Percentiles rank a stretch among this genome's conserved stretches.
phyloP scores from a whole-genome alignment of 2,888 invertebrate genomes.

The Eupelmus urozonus region DNA sequence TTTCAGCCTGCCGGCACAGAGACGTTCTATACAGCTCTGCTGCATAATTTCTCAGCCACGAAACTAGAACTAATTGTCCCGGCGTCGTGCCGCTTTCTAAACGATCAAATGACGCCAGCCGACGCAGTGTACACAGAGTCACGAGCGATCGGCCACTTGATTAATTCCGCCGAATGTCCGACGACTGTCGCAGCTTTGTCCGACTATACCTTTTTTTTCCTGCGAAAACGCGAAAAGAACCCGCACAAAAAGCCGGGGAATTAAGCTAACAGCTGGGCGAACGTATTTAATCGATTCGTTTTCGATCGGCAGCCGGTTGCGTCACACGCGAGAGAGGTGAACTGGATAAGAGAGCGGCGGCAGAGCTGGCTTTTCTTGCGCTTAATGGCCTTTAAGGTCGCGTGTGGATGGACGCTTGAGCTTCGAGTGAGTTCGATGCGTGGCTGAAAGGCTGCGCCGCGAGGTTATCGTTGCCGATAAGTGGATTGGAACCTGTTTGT shows the following conservation, averaged over 20 bases:
- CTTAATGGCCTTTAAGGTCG: constrained; percentile 52
- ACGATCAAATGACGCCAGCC: constrained; percentile 49
- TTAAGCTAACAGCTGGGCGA: neutral
- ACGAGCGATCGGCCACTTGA: neutral
- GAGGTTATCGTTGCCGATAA: too few relatives aligned
- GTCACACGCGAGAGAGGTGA: neutral
- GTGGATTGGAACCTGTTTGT: too few relatives aligned
- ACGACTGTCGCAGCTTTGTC: too few relatives aligned
- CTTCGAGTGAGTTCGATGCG: too few relatives aligned
- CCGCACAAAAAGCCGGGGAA: constrained; percentile 1
- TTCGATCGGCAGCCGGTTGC: constrained; percentile 31
- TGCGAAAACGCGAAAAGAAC: neutral
- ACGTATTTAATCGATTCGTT: constrained; percentile 33
- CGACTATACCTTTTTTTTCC: too few relatives aligned
- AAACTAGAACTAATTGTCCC: constrained; percentile 58
- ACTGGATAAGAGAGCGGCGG: neutral
- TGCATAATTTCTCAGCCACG: constrained; percentile 48
- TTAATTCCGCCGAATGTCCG: constrained; percentile 27
- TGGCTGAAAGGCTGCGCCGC: too few relatives aligned
- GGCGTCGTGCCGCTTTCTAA: constrained; percentile 57
- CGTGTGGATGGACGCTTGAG: neutral
- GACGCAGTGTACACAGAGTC: neutral
- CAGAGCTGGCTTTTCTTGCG: constrained; percentile 14
- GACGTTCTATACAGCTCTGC: too few relatives aligned
- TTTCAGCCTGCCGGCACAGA: neutral